Conservation (phyloP, 2,797 vertebrate genomes). For the Schizopygopsis pylzovi region DNA sequence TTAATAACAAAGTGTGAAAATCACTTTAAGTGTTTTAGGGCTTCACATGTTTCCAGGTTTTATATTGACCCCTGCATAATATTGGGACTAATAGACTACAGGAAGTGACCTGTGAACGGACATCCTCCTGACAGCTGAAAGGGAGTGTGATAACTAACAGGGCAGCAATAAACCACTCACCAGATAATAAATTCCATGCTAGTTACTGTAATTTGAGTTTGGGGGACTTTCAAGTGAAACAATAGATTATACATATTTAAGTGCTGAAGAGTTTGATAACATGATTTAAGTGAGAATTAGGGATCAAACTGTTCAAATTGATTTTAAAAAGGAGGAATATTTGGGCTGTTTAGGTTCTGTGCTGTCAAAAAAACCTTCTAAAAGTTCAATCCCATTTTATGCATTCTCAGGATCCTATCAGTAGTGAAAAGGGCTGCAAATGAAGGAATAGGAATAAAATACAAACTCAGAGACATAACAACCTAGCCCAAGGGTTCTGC, state of each 20-base stretch:
- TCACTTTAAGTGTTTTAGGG: conserved; percentile 18
- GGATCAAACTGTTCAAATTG: neutral
- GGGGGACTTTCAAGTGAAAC: conserved; percentile 3
- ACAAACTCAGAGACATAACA: conserved; percentile 64
- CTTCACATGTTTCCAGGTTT: conserved; percentile 22
- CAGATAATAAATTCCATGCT: conserved; percentile 16
- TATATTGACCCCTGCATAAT: neutral
- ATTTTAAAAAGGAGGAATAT: neutral
- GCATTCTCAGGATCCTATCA: neutral
- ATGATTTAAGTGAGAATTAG: neutral
- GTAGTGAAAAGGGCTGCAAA: conserved; percentile 42
- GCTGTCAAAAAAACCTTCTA: neutral
- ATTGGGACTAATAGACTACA: neutral
- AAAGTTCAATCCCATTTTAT: conserved; percentile 13
- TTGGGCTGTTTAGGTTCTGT: neutral
- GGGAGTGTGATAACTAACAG: conserved; percentile 25
- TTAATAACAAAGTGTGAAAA: conserved; percentile 38
- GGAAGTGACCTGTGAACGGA: conserved; percentile 20
- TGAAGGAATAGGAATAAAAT: conserved; percentile 42
- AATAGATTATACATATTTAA: neutral
- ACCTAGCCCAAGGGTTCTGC: conserved; percentile 79
- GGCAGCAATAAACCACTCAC: neutral
- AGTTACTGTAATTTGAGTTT: neutral
- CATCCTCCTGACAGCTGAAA: neutral
- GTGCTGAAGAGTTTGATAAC: conserved; percentile 13